A percentile compares a stretch with the other conserved stretches of the same genome.
Evolutionary conservation across 2,113 vertebrate genomes (phyloP).

Genomic region (Calcarius ornatus): DNA sequence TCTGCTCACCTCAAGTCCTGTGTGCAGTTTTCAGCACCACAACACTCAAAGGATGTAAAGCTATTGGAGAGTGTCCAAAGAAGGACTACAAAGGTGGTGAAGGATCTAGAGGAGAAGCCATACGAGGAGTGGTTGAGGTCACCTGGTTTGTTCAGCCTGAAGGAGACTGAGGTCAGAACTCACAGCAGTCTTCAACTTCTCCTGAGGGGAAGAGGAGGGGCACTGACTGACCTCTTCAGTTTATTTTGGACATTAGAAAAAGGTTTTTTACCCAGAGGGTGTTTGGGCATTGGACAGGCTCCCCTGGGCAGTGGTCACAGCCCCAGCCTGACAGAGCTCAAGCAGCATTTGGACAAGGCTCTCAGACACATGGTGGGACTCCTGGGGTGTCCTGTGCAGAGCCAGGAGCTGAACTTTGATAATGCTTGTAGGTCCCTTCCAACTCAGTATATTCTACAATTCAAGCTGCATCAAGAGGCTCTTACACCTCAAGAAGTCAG

Average conservation of each 20-base stretch:
- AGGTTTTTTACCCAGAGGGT: not conserved
- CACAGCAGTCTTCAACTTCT: not conserved
- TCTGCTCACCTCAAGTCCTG: not conserved
- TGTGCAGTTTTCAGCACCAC: not conserved
- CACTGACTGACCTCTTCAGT: not conserved
- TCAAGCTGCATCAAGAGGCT: not conserved
- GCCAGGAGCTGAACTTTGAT: not conserved
- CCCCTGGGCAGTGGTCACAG: not conserved
- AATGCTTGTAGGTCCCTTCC: not conserved
- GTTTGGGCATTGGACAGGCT: not conserved
- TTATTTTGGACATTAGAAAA: not conserved
- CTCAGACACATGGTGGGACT: not conserved
- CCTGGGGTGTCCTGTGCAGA: not conserved
- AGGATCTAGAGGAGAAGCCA: not conserved
- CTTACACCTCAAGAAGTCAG: not conserved
- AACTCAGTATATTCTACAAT: not conserved
- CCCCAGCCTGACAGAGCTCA: not conserved
- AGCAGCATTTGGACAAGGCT: not conserved
- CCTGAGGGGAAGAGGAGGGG: not conserved
- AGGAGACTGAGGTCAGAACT: not conserved
- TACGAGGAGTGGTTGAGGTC: fast-evolving
- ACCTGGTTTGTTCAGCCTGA: not conserved
- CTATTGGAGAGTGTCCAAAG: not conserved
- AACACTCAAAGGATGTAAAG: not conserved
- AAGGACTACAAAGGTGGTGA: not conserved